These are phyloP conservation scores for Drosophila peninsularis DNA, from an alignment of 2,888 invertebrate genomes.

Conservation along the genomic window DNA sequence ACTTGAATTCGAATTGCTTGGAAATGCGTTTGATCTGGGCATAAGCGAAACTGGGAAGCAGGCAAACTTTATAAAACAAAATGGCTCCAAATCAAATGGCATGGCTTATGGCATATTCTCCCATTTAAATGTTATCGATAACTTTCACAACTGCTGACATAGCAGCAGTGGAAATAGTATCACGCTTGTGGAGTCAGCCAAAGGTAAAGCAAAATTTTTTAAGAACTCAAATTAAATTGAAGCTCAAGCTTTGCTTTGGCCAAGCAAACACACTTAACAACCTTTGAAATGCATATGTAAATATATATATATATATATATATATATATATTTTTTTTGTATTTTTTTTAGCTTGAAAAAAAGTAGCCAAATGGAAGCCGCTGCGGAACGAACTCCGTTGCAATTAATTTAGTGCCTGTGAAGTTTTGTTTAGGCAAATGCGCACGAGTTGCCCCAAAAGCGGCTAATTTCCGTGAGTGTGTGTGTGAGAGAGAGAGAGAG, in stretches of 20 bases:
- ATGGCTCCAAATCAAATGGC: background rate
- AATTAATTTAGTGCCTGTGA: conserved; percentile 45
- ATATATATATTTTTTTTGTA: background rate
- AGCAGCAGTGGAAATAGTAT: background rate
- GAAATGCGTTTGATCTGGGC: background rate
- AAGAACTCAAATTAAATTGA: background rate
- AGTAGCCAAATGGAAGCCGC: conserved; percentile 13
- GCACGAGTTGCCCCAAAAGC: conserved; percentile 36
- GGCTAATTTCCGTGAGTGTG: conserved; percentile 42
- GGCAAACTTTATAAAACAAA: too few relatives aligned
- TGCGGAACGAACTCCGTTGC: conserved; percentile 30
- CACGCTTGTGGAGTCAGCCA: background rate
- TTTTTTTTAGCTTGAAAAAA: background rate
- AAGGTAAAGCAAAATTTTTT: background rate
- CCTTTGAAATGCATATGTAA: background rate
- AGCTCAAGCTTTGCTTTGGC: background rate
- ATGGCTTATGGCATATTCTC: too few relatives aligned
- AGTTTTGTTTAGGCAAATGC: conserved; percentile 59
- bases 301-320: too few relatives aligned
- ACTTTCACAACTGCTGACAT: background rate
- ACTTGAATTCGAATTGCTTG: background rate
- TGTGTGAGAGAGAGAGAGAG: conserved; percentile 11
- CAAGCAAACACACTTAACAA: background rate
- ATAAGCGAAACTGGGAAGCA: background rate
- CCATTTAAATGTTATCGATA: background rate